These are phyloP conservation scores for Geopemphigus sp. DNA, from an alignment of 1,140 invertebrate genomes.

Conservation along the genomic window DNA sequence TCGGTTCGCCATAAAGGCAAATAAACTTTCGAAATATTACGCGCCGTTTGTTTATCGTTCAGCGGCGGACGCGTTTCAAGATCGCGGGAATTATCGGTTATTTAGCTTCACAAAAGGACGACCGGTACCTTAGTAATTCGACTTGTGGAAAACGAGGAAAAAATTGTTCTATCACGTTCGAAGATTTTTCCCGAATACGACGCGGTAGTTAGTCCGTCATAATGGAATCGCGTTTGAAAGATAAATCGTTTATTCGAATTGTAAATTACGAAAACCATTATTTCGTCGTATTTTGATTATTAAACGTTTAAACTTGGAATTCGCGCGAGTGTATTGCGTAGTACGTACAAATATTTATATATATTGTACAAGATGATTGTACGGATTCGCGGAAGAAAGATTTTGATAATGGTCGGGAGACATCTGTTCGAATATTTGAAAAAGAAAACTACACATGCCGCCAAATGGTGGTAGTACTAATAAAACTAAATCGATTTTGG, in stretches of 20 bases:
- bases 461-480: neutral
- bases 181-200: too few relatives aligned
- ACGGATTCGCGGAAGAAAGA: neutral
- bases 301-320: neutral
- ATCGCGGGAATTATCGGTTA: too few relatives aligned
- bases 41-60: too few relatives aligned
- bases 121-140: too few relatives aligned
- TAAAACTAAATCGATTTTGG: slow-evolving; percentile 22
- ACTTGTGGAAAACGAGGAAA: too few relatives aligned
- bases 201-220: too few relatives aligned
- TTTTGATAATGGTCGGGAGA: slow-evolving; percentile 11
- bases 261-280: neutral
- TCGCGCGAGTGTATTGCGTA: neutral
- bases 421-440: neutral
- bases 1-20: too few relatives aligned
- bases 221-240: neutral
- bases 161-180: too few relatives aligned
- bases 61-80: too few relatives aligned
- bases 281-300: neutral
- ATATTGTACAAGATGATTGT: neutral
- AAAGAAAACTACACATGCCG: neutral
- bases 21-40: too few relatives aligned
- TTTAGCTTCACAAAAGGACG: too few relatives aligned
- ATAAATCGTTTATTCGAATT: neutral
- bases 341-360: neutral